These are phyloP conservation scores for cattle (Bos taurus) DNA, from an alignment of 2,113 vertebrate genomes.

Conservation along the genomic window DNA sequence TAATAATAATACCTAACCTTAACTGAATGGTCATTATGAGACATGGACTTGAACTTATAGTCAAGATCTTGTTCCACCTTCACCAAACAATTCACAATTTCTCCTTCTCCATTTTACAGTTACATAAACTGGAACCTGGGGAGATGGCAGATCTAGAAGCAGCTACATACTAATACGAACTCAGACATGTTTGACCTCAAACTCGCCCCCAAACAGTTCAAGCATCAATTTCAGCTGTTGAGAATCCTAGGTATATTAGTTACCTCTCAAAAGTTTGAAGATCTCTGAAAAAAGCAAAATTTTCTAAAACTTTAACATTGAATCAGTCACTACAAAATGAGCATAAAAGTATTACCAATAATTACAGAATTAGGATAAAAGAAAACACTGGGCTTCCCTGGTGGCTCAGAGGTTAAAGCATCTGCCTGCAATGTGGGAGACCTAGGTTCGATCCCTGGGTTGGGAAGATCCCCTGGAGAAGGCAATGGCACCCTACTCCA, in stretches of 20 bases:
- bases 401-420: too few relatives aligned
- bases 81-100: neutral
- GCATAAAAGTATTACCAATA: neutral
- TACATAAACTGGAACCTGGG: neutral
- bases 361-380: neutral
- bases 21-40: neutral
- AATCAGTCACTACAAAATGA: neutral
- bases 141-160: neutral
- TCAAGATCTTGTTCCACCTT: neutral
- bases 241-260: neutral
- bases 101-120: neutral
- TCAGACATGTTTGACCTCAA: neutral
- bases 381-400: neutral
- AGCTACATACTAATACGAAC: neutral
- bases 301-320: neutral
- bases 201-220: rapidly evolving
- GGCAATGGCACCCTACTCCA: too few relatives aligned
- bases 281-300: neutral
- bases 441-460: too few relatives aligned
- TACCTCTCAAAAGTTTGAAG: neutral
- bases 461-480: too few relatives aligned
- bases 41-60: neutral
- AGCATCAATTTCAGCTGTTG: neutral
- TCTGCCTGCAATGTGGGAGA: too few relatives aligned
- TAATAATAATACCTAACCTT: neutral